Evolutionary conservation across 1,140 invertebrate genomes (phyloP), one percentile per base, ranked within the genome.

Genomic region (Micrasema longulum): DNA sequence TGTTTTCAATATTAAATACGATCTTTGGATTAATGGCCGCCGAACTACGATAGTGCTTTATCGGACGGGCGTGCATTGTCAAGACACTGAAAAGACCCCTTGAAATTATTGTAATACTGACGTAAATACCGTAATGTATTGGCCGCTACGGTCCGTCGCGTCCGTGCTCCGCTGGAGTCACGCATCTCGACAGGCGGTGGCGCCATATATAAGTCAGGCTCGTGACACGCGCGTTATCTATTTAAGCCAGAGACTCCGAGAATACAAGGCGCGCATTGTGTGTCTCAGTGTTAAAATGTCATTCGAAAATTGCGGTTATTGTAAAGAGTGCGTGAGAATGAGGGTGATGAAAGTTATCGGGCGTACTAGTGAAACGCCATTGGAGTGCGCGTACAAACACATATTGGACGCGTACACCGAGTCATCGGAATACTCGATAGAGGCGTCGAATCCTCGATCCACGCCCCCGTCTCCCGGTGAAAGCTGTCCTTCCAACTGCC

Each of bases 351-450:
- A 52, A n/a, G 41, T 68, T 20, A 47, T 76, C 1, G 75, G 75
- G 16, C 43, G 75, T 12, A 53, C 23, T 6, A 65, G 72, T 11
- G 69, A 74, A 12, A 41, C 35, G 7, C 14, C 31, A 9, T 18
- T 76, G 7, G 57, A 76, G 50, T 76, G 75, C 38, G 55, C 68
- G 2, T 76, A 76, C 52, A 71, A 71, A 26, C 75, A 76, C 35
- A 71, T 76, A 14, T 48, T 76, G 64, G 72, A 73, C 5, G 48
- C 64, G 10, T 76, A 71, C 35, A 31, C 65, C n/a, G 22, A 4
- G 12, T 35, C 45, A 38, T 45, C 38, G 14, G 31, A 22, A n/a
- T 20, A 31, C 9, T 1, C 7, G 10, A 38, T 11, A 14, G 65
- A 47, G 14, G 10, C 12, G n/a, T 43, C 52, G 1, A 11, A 16